phyloP scores from a whole-genome alignment of 2,888 invertebrate species.

The Drosophila paramelanica region DNA sequence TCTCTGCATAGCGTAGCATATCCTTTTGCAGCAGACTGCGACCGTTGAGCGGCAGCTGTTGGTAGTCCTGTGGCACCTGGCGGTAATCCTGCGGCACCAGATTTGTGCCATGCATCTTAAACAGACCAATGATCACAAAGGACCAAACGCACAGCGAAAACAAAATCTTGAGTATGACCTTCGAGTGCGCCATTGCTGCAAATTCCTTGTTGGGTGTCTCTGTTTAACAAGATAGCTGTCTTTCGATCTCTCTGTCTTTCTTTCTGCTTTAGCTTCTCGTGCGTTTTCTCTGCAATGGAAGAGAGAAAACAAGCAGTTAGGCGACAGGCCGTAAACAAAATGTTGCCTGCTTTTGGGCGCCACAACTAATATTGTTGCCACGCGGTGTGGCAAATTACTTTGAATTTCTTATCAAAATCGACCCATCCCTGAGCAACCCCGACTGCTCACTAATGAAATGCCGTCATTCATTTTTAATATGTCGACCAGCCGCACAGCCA shows the following conservation, averaged over 20 bases:
- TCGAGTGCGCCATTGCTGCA: conserved; percentile 82
- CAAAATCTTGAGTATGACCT: conserved; percentile 84
- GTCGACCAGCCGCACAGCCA: conserved; percentile 48
- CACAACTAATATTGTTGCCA: conserved; percentile 19
- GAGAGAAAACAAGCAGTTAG: conserved; percentile 3
- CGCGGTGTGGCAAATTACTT: conserved; percentile 47
- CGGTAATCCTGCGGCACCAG: conserved; percentile 83
- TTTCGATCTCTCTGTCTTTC: not conserved
- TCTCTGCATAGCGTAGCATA: conserved; percentile 82
- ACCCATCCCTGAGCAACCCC: not conserved
- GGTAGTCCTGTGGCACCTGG: conserved; percentile 83
- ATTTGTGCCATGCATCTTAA: conserved; percentile 84
- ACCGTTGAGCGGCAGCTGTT: conserved; percentile 83
- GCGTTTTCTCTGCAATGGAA: conserved; percentile 5
- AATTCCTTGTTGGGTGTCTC: not conserved
- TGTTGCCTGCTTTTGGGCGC: conserved; percentile 42
- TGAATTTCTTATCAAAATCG: conserved; percentile 52
- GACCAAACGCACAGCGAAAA: conserved; percentile 85
- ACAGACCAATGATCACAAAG: conserved; percentile 84
- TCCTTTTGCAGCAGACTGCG: conserved; percentile 85
- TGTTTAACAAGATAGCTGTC: not conserved
- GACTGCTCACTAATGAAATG: conserved; percentile 48
- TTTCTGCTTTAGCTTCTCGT: not conserved
- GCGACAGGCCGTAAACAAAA: not conserved
- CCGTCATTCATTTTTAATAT: conserved; percentile 64